phyloP scores from a whole-genome alignment of 2,113 vertebrate genomes.

The Gasterosteus aculeatus region DNA sequence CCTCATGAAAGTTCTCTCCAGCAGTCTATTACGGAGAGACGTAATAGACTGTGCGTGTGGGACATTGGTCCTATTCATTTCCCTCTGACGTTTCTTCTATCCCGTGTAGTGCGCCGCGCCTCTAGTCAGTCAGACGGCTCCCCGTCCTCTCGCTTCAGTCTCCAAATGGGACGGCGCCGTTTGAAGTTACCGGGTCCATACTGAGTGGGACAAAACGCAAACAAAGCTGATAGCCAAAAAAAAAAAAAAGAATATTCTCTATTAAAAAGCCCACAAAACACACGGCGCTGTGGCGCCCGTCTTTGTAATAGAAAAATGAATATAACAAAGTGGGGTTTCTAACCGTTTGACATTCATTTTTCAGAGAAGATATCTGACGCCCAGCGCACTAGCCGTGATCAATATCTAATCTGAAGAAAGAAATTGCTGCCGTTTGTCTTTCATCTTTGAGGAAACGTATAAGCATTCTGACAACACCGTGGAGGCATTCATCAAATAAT shows the following conservation, averaged over 20 bases:
- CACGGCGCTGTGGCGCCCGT: too few species aligned
- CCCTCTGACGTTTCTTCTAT: slow-evolving; percentile 65
- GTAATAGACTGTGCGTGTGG: background rate
- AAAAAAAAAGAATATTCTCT: slow-evolving; percentile 23
- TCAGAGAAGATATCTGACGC: slow-evolving; percentile 78
- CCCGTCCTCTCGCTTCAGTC: slow-evolving; percentile 55
- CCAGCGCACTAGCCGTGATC: slow-evolving; percentile 79
- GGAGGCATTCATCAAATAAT: slow-evolving; percentile 81
- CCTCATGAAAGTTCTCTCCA: slow-evolving; percentile 49
- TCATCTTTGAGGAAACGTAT: slow-evolving; percentile 82
- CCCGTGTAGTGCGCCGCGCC: slow-evolving; percentile 12
- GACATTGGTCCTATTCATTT: slow-evolving; percentile 67
- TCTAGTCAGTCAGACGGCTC: slow-evolving; percentile 52
- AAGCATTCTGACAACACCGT: slow-evolving; percentile 78
- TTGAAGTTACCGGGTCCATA: background rate
- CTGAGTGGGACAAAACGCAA: slow-evolving; percentile 37
- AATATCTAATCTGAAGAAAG: slow-evolving; percentile 86
- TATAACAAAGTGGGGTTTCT: slow-evolving; percentile 51
- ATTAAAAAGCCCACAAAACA: slow-evolving; percentile 21
- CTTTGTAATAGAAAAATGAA: slow-evolving; percentile 26
- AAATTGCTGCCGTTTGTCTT: slow-evolving; percentile 86
- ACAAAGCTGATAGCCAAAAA: slow-evolving; percentile 30
- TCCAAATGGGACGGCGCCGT: slow-evolving; percentile 53
- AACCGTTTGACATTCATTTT: slow-evolving; percentile 78
- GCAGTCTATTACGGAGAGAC: slow-evolving; percentile 55